Evolutionary conservation across 2,113 vertebrate genomes (phyloP).

Genomic region (Oryzias melastigma): DNA sequence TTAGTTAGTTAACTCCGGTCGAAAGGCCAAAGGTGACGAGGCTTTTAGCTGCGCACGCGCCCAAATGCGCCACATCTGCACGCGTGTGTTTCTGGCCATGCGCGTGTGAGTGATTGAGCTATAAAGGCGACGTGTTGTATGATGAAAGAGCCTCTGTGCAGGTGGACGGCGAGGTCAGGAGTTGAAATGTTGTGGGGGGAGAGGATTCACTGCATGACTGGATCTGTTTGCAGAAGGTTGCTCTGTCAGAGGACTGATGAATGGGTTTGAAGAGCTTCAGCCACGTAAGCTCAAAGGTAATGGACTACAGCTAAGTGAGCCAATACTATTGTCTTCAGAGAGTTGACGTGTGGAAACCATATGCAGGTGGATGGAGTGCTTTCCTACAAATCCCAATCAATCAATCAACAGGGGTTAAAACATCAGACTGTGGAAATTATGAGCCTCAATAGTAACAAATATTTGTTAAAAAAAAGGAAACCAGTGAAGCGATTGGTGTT

Average conservation of each 20-base stretch:
- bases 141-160: conserved; percentile 64
- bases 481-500: too few relatives aligned
- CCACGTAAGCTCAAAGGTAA: conserved; percentile 59
- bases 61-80: conserved; percentile 8
- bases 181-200: conserved; percentile 56
- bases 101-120: conserved; percentile 25
- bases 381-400: conserved; percentile 18
- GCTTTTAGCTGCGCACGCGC: conserved; percentile 39
- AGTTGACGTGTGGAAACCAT: conserved; percentile 42
- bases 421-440: neutral
- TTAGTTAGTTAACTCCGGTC: conserved; percentile 70
- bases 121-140: conserved; percentile 55
- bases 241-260: conserved; percentile 63
- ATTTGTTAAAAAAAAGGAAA: neutral
- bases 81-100: neutral
- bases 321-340: conserved; percentile 42
- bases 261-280: conserved; percentile 59
- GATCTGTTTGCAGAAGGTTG: conserved; percentile 52
- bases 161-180: conserved; percentile 64
- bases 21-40: conserved; percentile 54
- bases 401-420: conserved; percentile 28
- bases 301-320: conserved; percentile 62
- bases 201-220: conserved; percentile 60
- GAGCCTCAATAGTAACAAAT: neutral
- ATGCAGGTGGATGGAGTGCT: conserved; percentile 7